Conservation (phyloP, 2,888 invertebrate genomes). For the Tineola bisselliella region DNA sequence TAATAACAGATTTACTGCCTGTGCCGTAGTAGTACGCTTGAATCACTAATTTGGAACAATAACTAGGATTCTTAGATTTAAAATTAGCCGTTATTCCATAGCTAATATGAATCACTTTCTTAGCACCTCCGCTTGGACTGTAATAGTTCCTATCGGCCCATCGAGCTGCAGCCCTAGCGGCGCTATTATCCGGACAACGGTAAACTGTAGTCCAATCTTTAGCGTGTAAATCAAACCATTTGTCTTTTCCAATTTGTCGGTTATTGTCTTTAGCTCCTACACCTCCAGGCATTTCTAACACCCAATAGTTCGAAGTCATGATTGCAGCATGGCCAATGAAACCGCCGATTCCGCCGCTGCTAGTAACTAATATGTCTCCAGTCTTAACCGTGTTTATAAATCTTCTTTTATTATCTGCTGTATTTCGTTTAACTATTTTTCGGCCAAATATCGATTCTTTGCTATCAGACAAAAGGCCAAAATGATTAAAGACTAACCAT, state of each 20-base stretch:
- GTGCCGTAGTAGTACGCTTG: constrained; percentile 39
- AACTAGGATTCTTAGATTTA: constrained; percentile 32
- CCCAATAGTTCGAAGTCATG: constrained; percentile 36
- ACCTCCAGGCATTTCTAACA: constrained; percentile 40
- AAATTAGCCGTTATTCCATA: constrained; percentile 30
- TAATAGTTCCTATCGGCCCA: constrained; percentile 35
- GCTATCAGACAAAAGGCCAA: constrained; percentile 32
- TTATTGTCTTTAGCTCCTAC: constrained; percentile 26
- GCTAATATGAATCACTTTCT: constrained; percentile 33
- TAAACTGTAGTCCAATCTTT: constrained; percentile 39
- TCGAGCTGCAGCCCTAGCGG: constrained; percentile 27
- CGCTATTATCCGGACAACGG: constrained; percentile 27
- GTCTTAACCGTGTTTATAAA: constrained; percentile 36
- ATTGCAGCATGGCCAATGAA: constrained; percentile 39
- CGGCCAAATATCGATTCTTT: constrained; percentile 35
- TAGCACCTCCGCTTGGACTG: constrained; percentile 27
- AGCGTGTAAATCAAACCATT: constrained; percentile 35
- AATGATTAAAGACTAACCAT: constrained; percentile 46
- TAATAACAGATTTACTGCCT: constrained; percentile 29
- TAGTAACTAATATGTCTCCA: constrained; percentile 35
- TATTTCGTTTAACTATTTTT: constrained; percentile 36
- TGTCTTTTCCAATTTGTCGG: constrained; percentile 30
- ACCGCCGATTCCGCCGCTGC: constrained; percentile 27
- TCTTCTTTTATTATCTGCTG: constrained; percentile 31
- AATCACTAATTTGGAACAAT: constrained; percentile 40